Conservation (phyloP, 2,113 vertebrate genomes). For the Trachemys scripta region DNA sequence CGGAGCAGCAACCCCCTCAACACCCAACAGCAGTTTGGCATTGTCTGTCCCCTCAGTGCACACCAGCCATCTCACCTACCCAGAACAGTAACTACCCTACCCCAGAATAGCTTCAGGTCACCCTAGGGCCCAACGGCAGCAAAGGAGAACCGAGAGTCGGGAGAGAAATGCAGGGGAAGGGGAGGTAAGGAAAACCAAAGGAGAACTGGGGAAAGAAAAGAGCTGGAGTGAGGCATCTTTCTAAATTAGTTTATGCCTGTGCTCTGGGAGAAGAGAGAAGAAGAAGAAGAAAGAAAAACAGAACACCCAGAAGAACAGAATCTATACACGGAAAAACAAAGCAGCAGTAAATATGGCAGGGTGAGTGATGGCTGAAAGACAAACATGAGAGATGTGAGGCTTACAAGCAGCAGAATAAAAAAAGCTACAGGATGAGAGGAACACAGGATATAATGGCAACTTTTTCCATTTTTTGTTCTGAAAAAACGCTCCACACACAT, state of each 20-base stretch:
- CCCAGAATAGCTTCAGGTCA: neutral
- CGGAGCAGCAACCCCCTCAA: neutral
- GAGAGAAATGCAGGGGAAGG: neutral
- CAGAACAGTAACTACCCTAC: neutral
- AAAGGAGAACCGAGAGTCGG: neutral
- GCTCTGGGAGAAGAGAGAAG: neutral
- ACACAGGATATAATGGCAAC: neutral
- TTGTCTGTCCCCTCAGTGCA: neutral
- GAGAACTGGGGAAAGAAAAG: neutral
- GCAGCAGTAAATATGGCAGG: neutral
- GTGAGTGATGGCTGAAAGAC: accelerated
- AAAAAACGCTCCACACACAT: neutral
- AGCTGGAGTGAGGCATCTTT: neutral
- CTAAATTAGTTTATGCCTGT: neutral
- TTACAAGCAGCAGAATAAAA: neutral
- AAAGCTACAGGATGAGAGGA: neutral
- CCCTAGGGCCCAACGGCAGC: neutral
- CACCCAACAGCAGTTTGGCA: neutral
- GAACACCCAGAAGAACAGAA: neutral
- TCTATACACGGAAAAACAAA: neutral
- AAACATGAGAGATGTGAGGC: neutral
- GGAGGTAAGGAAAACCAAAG: neutral
- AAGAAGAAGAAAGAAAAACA: neutral
- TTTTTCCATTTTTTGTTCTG: no score
- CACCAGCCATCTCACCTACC: neutral